Conservation (phyloP, 2,113 vertebrate genomes). For the Solenodon paradoxus region DNA sequence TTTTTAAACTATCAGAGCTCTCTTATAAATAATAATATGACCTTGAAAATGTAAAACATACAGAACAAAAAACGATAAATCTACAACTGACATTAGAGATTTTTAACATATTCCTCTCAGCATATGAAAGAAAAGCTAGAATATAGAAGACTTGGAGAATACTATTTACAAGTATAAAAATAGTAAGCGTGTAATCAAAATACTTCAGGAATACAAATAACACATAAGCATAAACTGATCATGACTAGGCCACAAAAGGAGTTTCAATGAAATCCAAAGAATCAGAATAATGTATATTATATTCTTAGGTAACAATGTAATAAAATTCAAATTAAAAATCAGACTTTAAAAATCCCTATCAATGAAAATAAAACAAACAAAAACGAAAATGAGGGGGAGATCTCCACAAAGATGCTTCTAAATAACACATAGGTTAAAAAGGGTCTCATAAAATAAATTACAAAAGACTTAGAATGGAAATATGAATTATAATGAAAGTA, state of each 20-base stretch:
- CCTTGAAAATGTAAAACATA: neutral
- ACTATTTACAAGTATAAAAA: neutral
- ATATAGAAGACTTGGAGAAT: neutral
- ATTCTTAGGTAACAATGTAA: neutral
- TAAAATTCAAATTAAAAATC: constrained; percentile 25
- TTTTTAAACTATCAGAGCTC: neutral
- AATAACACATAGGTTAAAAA: too few species aligned
- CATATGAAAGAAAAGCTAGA: constrained; percentile 15
- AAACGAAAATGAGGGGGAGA: neutral
- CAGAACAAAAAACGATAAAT: neutral
- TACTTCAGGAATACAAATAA: neutral
- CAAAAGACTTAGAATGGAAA: neutral
- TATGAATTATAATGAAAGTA: neutral
- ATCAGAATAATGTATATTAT: neutral
- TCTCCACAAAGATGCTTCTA: neutral
- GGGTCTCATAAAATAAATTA: constrained; percentile 42
- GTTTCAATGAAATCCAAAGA: neutral
- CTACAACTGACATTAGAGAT: neutral
- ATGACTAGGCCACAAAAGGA: neutral
- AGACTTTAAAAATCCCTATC: neutral
- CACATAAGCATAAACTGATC: neutral
- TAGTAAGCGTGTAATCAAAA: neutral
- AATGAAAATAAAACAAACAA: constrained; percentile 13
- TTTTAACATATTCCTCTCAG: neutral
- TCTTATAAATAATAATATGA: neutral